Evolutionary conservation across 2,888 invertebrate species (phyloP).

Genomic region (Tholera decimalis): DNA sequence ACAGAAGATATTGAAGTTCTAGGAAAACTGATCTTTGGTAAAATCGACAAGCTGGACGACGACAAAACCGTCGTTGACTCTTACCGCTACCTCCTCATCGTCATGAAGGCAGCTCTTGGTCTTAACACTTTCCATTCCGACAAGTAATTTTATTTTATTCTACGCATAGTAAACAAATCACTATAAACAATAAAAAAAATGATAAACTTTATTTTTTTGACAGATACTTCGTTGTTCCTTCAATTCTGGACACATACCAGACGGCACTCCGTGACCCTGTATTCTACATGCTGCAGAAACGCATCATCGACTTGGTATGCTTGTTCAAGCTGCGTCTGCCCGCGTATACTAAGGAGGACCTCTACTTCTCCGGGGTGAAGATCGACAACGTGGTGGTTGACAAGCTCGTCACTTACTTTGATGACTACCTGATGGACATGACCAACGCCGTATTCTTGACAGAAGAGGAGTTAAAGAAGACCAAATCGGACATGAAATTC

Average conservation of each 20-base stretch:
- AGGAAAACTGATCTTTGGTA: constrained; percentile 89
- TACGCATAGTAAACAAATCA: background rate
- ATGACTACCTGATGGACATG: constrained; percentile 93
- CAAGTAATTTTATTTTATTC: constrained; percentile 74
- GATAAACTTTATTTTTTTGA: constrained; percentile 51
- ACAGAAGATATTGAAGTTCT: constrained; percentile 90
- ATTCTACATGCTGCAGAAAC: constrained; percentile 93
- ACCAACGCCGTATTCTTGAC: constrained; percentile 91
- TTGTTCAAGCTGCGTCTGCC: constrained; percentile 92
- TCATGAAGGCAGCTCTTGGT: constrained; percentile 89
- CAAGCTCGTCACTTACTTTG: constrained; percentile 93
- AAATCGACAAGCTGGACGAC: constrained; percentile 83
- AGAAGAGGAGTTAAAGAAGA: constrained; percentile 86
- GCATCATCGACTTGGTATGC: constrained; percentile 90
- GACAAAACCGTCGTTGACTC: constrained; percentile 80
- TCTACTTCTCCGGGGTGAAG: constrained; percentile 92
- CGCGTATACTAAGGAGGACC: constrained; percentile 92
- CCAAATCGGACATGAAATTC: constrained; percentile 87
- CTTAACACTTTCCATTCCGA: constrained; percentile 79
- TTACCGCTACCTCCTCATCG: constrained; percentile 91
- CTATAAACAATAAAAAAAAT: background rate
- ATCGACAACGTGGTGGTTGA: constrained; percentile 92
- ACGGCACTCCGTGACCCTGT: constrained; percentile 94
- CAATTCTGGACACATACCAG: constrained; percentile 92
- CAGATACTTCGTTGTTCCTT: constrained; percentile 90